Evolutionary conservation across 64 coral and sea anemone species (phyloP).

Genomic region (Montipora foliosa): DNA sequence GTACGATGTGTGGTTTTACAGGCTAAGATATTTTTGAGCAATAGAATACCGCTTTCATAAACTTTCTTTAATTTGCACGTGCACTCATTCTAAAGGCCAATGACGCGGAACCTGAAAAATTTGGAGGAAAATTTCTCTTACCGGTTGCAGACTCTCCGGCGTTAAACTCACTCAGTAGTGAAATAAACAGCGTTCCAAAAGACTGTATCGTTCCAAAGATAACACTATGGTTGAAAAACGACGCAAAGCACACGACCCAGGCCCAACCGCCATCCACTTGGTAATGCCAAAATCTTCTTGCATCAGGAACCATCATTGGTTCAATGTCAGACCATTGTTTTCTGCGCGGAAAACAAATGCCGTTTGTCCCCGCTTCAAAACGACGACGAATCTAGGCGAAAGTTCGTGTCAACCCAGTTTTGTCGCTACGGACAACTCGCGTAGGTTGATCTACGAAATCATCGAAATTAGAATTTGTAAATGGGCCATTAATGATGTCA

Average conservation of each 20-base stretch:
- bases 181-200: conserved; percentile 84
- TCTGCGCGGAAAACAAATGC: background rate
- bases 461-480: conserved; percentile 31
- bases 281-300: conserved; percentile 31
- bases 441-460: background rate
- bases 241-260: conserved; percentile 85
- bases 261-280: conserved; percentile 84
- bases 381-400: background rate
- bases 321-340: background rate
- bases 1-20: too few species aligned
- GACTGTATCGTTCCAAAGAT: conserved; percentile 89
- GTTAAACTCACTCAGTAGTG: conserved; percentile 85
- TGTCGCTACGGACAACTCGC: background rate
- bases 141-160: conserved; percentile 85
- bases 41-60: too few species aligned
- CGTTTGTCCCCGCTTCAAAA: background rate
- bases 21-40: too few species aligned
- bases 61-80: too few species aligned
- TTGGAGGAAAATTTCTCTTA: background rate
- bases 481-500: background rate
- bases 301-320: background rate
- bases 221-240: conserved; percentile 74
- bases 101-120: background rate
- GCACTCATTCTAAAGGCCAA: too few species aligned
- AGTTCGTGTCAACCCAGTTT: background rate